Evolutionary conservation across 2,797 vertebrate species (phyloP).

Genomic region (Pagetopsis macropterus): DNA sequence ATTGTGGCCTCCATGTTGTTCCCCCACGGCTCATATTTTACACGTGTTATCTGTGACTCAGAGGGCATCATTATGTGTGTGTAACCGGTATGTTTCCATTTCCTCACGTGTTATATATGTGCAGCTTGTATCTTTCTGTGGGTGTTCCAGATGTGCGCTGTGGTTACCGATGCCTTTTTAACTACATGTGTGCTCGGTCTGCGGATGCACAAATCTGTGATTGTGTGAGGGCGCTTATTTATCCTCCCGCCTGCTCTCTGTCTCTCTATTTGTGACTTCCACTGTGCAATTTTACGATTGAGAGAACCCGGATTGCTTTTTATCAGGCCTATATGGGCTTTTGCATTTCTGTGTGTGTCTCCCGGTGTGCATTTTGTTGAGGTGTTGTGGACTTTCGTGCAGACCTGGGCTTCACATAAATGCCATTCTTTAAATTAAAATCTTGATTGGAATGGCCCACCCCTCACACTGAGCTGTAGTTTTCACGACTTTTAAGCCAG

Average conservation of each 20-base stretch:
- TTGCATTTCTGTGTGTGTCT: conserved; percentile 27
- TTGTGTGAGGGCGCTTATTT: conserved; percentile 28
- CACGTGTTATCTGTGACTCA: conserved; percentile 53
- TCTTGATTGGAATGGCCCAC: not conserved
- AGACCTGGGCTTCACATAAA: conserved; percentile 6
- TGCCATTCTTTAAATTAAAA: conserved; percentile 9
- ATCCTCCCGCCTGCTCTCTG: conserved; percentile 34
- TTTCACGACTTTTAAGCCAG: not conserved
- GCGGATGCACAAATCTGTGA: conserved; percentile 19
- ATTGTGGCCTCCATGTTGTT: conserved; percentile 35
- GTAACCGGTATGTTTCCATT: conserved; percentile 1
- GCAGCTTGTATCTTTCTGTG: not conserved
- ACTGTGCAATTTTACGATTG: conserved; percentile 71
- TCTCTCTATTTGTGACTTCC: conserved; percentile 58
- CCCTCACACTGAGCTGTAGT: not conserved
- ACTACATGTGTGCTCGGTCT: conserved; percentile 40
- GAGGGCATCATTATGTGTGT: not conserved
- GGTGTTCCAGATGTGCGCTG: conserved; percentile 25
- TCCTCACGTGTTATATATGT: not conserved
- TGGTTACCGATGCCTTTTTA: conserved; percentile 38
- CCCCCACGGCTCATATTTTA: conserved; percentile 39
- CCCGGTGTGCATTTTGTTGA: conserved; percentile 10
- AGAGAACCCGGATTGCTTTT: conserved; percentile 66
- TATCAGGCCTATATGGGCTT: conserved; percentile 42
- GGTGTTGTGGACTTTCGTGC: conserved; percentile 4